Evolutionary conservation across 2,888 invertebrate genomes (phyloP).

Genomic region (Idaea aversata): DNA sequence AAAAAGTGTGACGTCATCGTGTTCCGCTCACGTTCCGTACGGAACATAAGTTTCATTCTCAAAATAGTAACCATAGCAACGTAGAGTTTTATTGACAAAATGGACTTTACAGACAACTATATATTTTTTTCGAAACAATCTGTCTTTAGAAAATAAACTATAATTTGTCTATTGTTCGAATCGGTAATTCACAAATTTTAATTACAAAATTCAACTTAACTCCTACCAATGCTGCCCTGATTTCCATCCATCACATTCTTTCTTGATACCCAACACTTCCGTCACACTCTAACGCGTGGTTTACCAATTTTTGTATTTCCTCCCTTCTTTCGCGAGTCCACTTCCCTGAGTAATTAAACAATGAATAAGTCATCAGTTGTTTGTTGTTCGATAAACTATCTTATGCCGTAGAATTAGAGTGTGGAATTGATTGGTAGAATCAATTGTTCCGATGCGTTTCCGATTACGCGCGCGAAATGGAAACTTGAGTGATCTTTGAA

Average conservation of each 20-base stretch:
- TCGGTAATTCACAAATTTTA: slow-evolving; percentile 57
- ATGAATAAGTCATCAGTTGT: slow-evolving; percentile 58
- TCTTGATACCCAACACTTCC: slow-evolving; percentile 43
- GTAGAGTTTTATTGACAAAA: too few species aligned
- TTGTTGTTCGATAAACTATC: slow-evolving; percentile 33
- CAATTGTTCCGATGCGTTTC: slow-evolving; percentile 57
- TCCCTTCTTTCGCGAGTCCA: slow-evolving; percentile 50
- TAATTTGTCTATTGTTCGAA: slow-evolving; percentile 45
- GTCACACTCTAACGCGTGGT: slow-evolving; percentile 64
- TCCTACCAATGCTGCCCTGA: slow-evolving; percentile 51
- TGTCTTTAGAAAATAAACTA: too few species aligned
- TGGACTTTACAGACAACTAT: too few species aligned
- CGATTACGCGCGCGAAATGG: slow-evolving; percentile 75
- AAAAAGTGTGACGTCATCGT: too few species aligned
- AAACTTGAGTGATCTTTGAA: slow-evolving; percentile 70
- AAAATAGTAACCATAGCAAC: too few species aligned
- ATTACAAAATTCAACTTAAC: slow-evolving; percentile 45
- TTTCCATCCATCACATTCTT: slow-evolving; percentile 58
- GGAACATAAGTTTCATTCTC: too few species aligned
- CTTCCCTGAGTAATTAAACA: slow-evolving; percentile 68
- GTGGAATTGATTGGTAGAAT: slow-evolving; percentile 44
- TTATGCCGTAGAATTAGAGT: slow-evolving; percentile 41
- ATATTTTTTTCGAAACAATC: too few species aligned
- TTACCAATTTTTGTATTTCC: slow-evolving; percentile 49
- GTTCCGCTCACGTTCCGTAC: too few species aligned